Evolutionary conservation across 2,113 vertebrate species (phyloP).

Genomic region (Muntiacus muntjak): DNA sequence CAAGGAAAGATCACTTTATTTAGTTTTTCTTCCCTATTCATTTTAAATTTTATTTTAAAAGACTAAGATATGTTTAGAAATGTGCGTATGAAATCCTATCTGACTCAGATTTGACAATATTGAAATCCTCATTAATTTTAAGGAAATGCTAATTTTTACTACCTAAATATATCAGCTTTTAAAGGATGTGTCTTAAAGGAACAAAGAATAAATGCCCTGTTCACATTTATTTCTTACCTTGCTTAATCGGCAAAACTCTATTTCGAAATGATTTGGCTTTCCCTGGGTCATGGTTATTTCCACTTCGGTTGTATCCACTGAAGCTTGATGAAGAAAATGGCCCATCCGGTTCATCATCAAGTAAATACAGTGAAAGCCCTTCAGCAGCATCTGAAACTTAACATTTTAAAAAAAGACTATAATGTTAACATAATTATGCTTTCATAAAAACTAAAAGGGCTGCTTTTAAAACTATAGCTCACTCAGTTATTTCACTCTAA

Average conservation of each 20-base stretch:
- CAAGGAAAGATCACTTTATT: not conserved
- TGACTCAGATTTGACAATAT: not conserved
- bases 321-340: slow-evolving; percentile 87
- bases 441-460: not conserved
- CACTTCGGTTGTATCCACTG: slow-evolving; percentile 79
- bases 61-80: slow-evolving; percentile 13
- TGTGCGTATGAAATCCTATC: not conserved
- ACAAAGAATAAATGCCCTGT: not conserved
- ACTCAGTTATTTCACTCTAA: not conserved
- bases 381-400: slow-evolving; percentile 87
- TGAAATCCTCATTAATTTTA: slow-evolving; percentile 27
- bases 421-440: slow-evolving; percentile 27
- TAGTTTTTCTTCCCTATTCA: slow-evolving; percentile 8
- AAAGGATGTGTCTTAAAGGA: not conserved
- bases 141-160: slow-evolving; percentile 12
- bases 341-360: slow-evolving; percentile 84
- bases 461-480: slow-evolving; percentile 20
- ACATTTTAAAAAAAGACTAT: slow-evolving; percentile 19
- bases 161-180: slow-evolving; percentile 3
- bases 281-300: slow-evolving; percentile 75
- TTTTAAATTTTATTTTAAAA: slow-evolving; percentile 44
- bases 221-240: slow-evolving; percentile 75
- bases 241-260: slow-evolving; percentile 84
- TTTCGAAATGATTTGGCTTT: slow-evolving; percentile 82
- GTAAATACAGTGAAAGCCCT: slow-evolving; percentile 80